Base-by-base conservation (phyloP, 35 echinoderm and acorn worm species). In the Ophioderma brevispina region DNA sequence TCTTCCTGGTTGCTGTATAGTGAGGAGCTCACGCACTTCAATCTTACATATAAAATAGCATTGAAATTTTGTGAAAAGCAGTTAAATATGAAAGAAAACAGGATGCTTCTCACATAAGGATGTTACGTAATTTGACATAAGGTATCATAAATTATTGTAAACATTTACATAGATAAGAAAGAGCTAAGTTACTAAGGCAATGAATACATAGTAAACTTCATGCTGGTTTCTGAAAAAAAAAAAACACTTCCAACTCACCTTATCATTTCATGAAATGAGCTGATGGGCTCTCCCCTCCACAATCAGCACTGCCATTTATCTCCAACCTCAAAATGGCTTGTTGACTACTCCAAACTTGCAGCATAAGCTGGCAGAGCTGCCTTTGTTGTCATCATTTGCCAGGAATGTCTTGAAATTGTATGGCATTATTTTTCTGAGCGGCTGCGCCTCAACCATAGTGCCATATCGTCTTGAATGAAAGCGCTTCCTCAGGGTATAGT, bases 381-480 rank as follows among this genome's bases (percentile, higher is more conserved):
- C 17, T 85, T 94, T 89, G 37, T 94, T 94, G 11, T 1, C 32
- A 50, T 37, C 59, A 25, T 70, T 70, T 8, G 59, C 23, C 59
- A 70, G 78, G 82, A 94, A 94, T 37, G 79, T 76, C 40, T 90
- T 94, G 64, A 78, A 94, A 46, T 94, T 81, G 39, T 49, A 75
- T 1, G 87, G 92, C 43, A 63, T 94, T 11, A 38, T 77, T 37
- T 87, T 94, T 85, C n/a, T n/a, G n/a, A n/a, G n/a, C n/a, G 79
- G 75, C 13, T 63, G 75, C 40, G 87, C 46, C 32, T 89, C 80
- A 2, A 94, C 28, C 17, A 94, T 89, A 52, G 42, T 80, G 92
- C 92, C 85, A 89, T 89, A 1, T 85, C 91, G 84, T 93, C 91
- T 32, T 93, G 78, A 36, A 93, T 83, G 78, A 43, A 78, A 94